Percentiles rank a stretch among this genome's conserved stretches.
These are phyloP conservation scores for Lepilemur ruficaudatus DNA, from an alignment of 2,797 vertebrate species.

Conservation along the genomic window DNA sequence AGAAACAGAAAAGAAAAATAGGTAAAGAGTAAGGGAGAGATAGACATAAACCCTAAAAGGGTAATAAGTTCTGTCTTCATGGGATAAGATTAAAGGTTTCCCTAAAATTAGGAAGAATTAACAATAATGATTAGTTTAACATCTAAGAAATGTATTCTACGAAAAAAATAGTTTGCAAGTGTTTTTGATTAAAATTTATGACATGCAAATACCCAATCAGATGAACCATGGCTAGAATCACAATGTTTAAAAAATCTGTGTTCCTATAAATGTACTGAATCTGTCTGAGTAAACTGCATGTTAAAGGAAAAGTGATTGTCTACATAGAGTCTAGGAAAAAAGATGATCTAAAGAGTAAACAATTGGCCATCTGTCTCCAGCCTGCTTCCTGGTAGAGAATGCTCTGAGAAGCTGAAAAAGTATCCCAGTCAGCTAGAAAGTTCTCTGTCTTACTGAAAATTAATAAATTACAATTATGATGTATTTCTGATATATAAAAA, in stretches of 20 bases:
- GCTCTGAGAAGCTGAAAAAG: neutral
- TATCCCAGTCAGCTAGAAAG: neutral
- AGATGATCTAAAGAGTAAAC: conserved; percentile 7
- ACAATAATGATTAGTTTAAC: neutral
- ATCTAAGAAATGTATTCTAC: neutral
- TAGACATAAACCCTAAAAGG: neutral
- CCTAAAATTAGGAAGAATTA: neutral
- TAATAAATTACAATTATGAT: neutral
- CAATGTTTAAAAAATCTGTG: conserved; percentile 1
- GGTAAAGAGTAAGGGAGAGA: neutral
- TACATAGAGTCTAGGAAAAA: conserved; percentile 6
- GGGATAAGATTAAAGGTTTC: neutral
- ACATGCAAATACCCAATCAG: conserved; percentile 46
- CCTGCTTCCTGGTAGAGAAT: neutral
- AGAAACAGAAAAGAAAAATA: neutral
- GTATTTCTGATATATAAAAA: neutral
- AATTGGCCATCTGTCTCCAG: neutral
- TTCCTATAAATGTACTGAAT: conserved; percentile 31
- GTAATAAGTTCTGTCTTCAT: neutral
- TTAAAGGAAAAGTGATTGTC: conserved; percentile 45
- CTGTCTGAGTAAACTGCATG: conserved; percentile 31
- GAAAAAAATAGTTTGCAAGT: conserved; percentile 23
- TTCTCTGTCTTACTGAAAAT: neutral
- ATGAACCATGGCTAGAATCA: conserved; percentile 41
- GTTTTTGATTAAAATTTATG: conserved; percentile 48